These are phyloP conservation scores for Spodoptera exigua DNA, from an alignment of 2,888 invertebrate genomes.

Conservation along the genomic window DNA sequence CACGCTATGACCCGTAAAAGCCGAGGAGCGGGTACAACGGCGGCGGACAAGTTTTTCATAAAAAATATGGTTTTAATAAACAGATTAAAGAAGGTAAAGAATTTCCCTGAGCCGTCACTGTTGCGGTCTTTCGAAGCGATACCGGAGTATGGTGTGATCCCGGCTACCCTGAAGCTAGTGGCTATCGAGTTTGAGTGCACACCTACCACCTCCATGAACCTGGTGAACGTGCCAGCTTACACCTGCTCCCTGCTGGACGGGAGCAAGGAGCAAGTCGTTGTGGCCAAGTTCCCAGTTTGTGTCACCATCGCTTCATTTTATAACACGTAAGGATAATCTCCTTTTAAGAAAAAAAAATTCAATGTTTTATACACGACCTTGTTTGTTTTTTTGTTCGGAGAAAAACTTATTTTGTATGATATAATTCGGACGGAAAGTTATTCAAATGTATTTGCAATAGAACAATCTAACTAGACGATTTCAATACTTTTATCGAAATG, in stretches of 20 bases:
- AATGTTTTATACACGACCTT: no score
- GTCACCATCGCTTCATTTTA: slow-evolving; percentile 84
- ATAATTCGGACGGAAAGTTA: no score
- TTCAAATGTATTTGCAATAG: no score
- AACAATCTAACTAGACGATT: no score
- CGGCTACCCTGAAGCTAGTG: slow-evolving; percentile 69
- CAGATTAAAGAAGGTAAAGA: slow-evolving; percentile 83
- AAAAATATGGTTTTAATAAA: neutral
- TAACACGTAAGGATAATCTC: slow-evolving; percentile 76
- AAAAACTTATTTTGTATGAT: no score
- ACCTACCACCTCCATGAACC: slow-evolving; percentile 80
- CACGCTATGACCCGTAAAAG: no score
- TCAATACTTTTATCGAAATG: no score
- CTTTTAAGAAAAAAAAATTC: no score
- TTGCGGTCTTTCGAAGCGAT: slow-evolving; percentile 75
- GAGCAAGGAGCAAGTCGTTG: slow-evolving; percentile 82
- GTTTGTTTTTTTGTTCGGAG: no score
- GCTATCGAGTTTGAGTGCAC: slow-evolving; percentile 80
- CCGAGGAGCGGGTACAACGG: no score
- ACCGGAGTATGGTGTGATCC: slow-evolving; percentile 77
- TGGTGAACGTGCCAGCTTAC: slow-evolving; percentile 80
- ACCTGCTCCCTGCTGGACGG: slow-evolving; percentile 83
- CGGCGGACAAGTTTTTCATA: neutral
- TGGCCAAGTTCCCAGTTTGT: slow-evolving; percentile 84
- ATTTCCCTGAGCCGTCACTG: slow-evolving; percentile 81